Evolutionary conservation across 2,797 vertebrate species (phyloP).

Genomic region (Uromys caudimaculatus): DNA sequence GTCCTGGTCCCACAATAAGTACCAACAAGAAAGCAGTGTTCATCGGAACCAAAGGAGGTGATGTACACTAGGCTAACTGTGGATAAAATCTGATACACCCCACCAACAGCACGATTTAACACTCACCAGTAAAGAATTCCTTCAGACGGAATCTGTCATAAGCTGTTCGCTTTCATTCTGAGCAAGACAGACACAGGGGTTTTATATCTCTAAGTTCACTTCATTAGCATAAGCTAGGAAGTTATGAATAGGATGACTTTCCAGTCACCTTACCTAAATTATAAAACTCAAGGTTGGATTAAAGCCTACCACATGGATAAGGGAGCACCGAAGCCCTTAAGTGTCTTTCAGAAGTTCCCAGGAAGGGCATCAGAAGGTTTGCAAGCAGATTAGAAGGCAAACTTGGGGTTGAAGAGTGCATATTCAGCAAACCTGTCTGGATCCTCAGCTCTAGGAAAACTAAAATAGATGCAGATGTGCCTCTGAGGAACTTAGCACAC

Average conservation of each 20-base stretch:
- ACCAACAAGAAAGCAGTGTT: neutral
- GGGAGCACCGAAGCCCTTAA: conserved; percentile 73
- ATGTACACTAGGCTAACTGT: neutral
- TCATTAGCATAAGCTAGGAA: conserved; percentile 75
- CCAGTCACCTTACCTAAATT: conserved; percentile 73
- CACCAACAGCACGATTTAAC: neutral
- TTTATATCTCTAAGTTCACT: conserved; percentile 46
- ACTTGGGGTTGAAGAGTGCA: conserved; percentile 57
- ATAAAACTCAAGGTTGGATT: conserved; percentile 71
- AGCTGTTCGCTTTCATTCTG: conserved; percentile 26
- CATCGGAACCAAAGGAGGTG: neutral
- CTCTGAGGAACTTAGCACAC: conserved; percentile 66
- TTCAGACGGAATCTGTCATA: conserved; percentile 13
- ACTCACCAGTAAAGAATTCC: neutral
- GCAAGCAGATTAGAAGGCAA: conserved; percentile 69
- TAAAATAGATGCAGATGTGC: conserved; percentile 67
- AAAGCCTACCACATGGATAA: conserved; percentile 76
- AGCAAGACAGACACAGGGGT: conserved; percentile 42
- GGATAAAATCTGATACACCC: neutral
- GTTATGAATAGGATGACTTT: conserved; percentile 77
- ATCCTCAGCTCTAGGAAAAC: conserved; percentile 56
- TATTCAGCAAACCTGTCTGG: conserved; percentile 76
- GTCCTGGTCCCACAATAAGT: neutral
- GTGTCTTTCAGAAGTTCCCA: conserved; percentile 75
- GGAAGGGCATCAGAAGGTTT: conserved; percentile 78